These are phyloP conservation scores for Drosophila pullipes DNA, from an alignment of 2,888 invertebrate genomes.

Conservation along the genomic window DNA sequence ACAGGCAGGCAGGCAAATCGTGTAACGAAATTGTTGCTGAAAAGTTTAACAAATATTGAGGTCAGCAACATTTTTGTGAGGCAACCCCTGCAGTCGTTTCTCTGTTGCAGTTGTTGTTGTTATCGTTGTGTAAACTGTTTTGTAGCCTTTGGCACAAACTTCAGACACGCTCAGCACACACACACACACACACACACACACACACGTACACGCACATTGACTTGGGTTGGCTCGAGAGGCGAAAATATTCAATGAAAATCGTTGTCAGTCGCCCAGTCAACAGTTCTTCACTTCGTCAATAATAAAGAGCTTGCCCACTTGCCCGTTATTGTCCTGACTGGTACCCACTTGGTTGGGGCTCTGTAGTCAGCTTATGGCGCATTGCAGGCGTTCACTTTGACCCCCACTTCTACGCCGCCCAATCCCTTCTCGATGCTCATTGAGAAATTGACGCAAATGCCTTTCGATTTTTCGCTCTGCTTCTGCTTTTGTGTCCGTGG, in stretches of 20 bases:
- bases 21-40: conserved; percentile 75
- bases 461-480: conserved; percentile 68
- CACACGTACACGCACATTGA: conserved; percentile 7
- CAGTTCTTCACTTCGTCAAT: conserved; percentile 67
- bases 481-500: conserved; percentile 48
- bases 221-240: conserved; percentile 16
- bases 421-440: conserved; percentile 41
- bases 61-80: conserved; percentile 71
- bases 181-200: conserved; percentile 11
- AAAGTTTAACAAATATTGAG: conserved; percentile 77
- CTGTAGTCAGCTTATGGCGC: conserved; percentile 49
- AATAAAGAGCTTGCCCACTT: conserved; percentile 38
- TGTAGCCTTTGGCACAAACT: conserved; percentile 74
- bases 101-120: neutral
- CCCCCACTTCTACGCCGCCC: neutral
- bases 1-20: conserved; percentile 48
- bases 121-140: conserved; percentile 66
- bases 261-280: conserved; percentile 46
- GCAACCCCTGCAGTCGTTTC: conserved; percentile 15
- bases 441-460: conserved; percentile 75
- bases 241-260: conserved; percentile 74
- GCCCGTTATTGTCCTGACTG: conserved; percentile 30
- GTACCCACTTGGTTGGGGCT: conserved; percentile 4
- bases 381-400: conserved; percentile 61
- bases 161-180: conserved; percentile 58